phyloP scores from a whole-genome alignment of 2,797 vertebrate species.

The Craterocephalus amniculus region DNA sequence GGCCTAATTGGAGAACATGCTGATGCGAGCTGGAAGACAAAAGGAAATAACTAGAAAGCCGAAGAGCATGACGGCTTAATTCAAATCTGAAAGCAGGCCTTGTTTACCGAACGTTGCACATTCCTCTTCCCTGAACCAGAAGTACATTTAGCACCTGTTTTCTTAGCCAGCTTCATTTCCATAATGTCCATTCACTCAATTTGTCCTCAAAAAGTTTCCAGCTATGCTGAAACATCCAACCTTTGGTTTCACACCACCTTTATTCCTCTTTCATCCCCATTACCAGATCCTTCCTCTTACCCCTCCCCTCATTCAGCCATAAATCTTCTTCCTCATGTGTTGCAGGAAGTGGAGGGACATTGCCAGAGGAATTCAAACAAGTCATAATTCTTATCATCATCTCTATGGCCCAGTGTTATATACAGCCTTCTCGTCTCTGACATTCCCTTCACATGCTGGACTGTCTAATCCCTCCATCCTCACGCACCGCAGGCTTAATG shows the following conservation, averaged over 20 bases:
- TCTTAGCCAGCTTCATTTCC: slow-evolving; percentile 38
- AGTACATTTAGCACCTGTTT: slow-evolving; percentile 50
- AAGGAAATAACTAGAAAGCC: slow-evolving; percentile 57
- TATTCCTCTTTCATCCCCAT: slow-evolving; percentile 45
- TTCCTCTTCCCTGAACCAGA: slow-evolving; percentile 55
- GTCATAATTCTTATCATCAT: slow-evolving; percentile 68
- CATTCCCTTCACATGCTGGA: slow-evolving; percentile 21
- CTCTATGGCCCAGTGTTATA: slow-evolving; percentile 42
- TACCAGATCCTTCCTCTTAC: slow-evolving; percentile 42
- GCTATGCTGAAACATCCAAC: slow-evolving; percentile 50
- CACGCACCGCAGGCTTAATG: slow-evolving; percentile 20
- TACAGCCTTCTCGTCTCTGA: slow-evolving; percentile 9
- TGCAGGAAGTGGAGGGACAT: slow-evolving; percentile 25
- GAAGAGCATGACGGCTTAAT: slow-evolving; percentile 59
- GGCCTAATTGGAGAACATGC: slow-evolving; percentile 51
- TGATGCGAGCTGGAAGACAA: slow-evolving; percentile 46
- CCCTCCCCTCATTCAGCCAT: slow-evolving; percentile 33
- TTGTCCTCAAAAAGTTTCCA: slow-evolving; percentile 55
- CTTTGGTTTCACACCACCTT: slow-evolving; percentile 33
- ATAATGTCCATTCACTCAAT: slow-evolving; percentile 49
- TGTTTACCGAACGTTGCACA: slow-evolving; percentile 45
- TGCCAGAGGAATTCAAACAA: slow-evolving; percentile 64
- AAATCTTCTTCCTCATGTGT: slow-evolving; percentile 55
- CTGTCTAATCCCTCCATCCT: slow-evolving; percentile 30
- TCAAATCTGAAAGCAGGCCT: slow-evolving; percentile 52